Evolutionary conservation across 2,113 vertebrate species (phyloP).

Genomic region (Dromiciops gliroides): DNA sequence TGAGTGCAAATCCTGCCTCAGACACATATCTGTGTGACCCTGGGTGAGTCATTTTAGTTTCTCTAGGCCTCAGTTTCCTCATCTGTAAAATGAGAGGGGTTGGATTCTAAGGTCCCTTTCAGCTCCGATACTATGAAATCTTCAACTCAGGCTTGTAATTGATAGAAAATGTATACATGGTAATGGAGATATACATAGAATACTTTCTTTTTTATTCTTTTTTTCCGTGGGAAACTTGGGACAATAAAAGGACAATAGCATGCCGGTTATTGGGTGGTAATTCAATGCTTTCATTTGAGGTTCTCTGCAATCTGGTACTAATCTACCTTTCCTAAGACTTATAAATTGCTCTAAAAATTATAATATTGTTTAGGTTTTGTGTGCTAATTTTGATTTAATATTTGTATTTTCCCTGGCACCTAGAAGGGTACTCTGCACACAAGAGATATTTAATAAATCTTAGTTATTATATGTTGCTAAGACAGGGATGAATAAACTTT

Average conservation of each 20-base stretch:
- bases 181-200: not conserved
- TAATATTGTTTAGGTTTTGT: not conserved
- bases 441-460: not conserved
- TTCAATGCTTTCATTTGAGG: not conserved
- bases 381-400: not conserved
- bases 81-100: not conserved
- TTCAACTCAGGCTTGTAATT: not conserved
- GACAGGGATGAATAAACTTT: not conserved
- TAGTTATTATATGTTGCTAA: not conserved
- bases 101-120: not conserved
- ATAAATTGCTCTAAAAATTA: not conserved
- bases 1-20: not conserved
- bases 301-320: not conserved
- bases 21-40: not conserved
- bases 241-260: not conserved
- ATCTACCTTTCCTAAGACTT: not conserved
- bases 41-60: not conserved
- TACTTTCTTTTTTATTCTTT: not conserved
- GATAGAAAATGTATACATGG: not conserved
- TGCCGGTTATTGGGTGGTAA: not conserved
- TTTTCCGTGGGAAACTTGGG: not conserved
- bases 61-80: not conserved
- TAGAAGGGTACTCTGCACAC: not conserved
- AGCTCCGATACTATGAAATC: not conserved
- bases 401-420: not conserved